These are phyloP conservation scores for Nomada fucata DNA, from an alignment of 2,888 invertebrate species.

Conservation along the genomic window DNA sequence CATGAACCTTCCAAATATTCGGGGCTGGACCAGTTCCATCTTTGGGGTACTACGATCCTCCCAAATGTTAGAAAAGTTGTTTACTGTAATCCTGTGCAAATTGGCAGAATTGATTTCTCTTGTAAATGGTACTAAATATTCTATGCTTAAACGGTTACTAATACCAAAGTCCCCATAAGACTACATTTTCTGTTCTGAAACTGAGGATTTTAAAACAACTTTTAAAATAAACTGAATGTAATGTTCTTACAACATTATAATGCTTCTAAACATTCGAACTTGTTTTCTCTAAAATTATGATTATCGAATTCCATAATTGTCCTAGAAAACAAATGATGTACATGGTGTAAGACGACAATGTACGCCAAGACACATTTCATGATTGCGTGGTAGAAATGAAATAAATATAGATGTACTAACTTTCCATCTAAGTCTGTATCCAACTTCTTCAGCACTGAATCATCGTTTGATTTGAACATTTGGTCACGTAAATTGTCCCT, in stretches of 20 bases:
- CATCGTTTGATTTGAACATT: conserved; percentile 86
- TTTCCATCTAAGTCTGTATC: conserved; percentile 87
- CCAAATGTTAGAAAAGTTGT: conserved; percentile 77
- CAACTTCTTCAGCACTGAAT: conserved; percentile 78
- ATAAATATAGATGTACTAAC: conserved; percentile 79
- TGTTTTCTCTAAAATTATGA: no score
- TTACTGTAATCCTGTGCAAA: conserved; percentile 70
- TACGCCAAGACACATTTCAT: no score
- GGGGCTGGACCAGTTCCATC: conserved; percentile 60
- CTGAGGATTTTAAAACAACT: no score
- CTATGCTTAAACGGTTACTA: no score
- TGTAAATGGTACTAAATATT: background rate
- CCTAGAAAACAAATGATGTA: no score
- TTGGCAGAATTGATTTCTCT: conserved; percentile 15
- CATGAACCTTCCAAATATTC: conserved; percentile 85
- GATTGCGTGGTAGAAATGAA: background rate
- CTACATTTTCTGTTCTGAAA: no score
- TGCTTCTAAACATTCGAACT: no score
- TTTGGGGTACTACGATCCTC: conserved; percentile 64
- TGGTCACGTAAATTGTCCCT: conserved; percentile 83
- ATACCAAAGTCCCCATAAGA: no score
- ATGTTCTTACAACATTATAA: no score
- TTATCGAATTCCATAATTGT: no score
- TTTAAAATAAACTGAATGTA: no score
- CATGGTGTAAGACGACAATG: no score